These are phyloP conservation scores for Porites rus DNA, from an alignment of 92 coral and sea anemone species.

Conservation along the genomic window DNA sequence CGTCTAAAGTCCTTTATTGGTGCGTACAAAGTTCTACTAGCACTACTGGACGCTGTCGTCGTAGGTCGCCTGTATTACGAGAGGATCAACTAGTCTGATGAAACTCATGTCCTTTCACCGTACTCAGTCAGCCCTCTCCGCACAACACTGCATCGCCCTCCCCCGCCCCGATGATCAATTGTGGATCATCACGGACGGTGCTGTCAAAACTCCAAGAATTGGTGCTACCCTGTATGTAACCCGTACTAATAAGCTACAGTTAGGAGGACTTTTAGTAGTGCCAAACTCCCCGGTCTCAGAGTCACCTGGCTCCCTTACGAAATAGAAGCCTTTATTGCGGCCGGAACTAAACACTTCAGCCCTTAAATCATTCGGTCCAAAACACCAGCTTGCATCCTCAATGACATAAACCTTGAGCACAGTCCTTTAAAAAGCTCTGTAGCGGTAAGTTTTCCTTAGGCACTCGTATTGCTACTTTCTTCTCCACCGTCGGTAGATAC, in stretches of 20 bases:
- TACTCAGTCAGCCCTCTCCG: slow-evolving; percentile 1
- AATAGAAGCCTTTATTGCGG: too few species aligned
- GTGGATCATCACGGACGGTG: slow-evolving; percentile 66
- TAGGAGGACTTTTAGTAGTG: slow-evolving; percentile 52
- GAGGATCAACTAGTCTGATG: too few species aligned
- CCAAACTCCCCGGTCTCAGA: slow-evolving; percentile 26
- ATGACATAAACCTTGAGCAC: slow-evolving; percentile 24
- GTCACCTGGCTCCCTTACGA: too few species aligned
- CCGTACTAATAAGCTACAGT: slow-evolving; percentile 33
- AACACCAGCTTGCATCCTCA: too few species aligned
- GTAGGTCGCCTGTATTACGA: too few species aligned
- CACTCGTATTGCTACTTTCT: slow-evolving; percentile 29
- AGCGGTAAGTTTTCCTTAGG: slow-evolving; percentile 40
- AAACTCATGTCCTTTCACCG: too few species aligned
- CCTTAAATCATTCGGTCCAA: slow-evolving; percentile 44
- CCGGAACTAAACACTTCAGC: slow-evolving; percentile 50
- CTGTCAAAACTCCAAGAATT: slow-evolving; percentile 38
- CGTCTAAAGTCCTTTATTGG: too few species aligned
- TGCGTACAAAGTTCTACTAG: too few species aligned
- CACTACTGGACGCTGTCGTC: too few species aligned
- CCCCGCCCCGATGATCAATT: slow-evolving; percentile 65
- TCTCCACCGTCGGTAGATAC: slow-evolving; percentile 17
- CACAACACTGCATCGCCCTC: slow-evolving; percentile 18
- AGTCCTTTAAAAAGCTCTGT: slow-evolving; percentile 44
- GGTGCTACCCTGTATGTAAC: slow-evolving; percentile 52